Conservation (phyloP, 1,140 invertebrate species). For the Ptiloglossa arizonensis region DNA sequence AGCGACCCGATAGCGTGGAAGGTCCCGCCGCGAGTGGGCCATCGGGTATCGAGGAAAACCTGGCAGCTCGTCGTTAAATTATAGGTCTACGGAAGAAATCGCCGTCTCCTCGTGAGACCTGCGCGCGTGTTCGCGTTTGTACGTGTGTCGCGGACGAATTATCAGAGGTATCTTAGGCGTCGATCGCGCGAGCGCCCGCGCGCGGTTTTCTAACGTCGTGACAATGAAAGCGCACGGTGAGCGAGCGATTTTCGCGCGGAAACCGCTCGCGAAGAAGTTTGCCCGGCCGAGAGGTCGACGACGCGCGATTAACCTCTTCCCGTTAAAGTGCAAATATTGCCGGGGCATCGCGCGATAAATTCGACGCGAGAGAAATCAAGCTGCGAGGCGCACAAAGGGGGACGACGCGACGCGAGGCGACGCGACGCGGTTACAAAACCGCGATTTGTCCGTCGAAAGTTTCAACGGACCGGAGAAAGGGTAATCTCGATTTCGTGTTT, state of each 20-base stretch:
- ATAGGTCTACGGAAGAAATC: constrained; percentile 6
- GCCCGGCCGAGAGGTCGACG: constrained; percentile 19
- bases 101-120: neutral
- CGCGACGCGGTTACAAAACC: too few relatives aligned
- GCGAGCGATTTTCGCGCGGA: constrained; percentile 42
- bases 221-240: constrained; percentile 38
- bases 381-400: neutral
- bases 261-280: neutral
- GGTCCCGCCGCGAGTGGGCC: neutral
- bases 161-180: neutral
- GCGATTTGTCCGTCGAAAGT: neutral
- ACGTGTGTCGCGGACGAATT: neutral
- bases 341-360: constrained; percentile 1
- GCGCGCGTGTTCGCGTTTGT: too few relatives aligned
- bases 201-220: constrained; percentile 31
- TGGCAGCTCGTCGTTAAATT: constrained; percentile 16
- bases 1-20: neutral
- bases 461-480: too few relatives aligned
- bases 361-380: constrained; percentile 33
- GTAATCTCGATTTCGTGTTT: too few relatives aligned
- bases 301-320: constrained; percentile 41
- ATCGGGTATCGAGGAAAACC: neutral
- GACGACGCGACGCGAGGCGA: neutral
- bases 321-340: constrained; percentile 32
- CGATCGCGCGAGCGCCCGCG: neutral